Base-by-base conservation (phyloP, 2,888 invertebrate species). In the Drosophila borborema region DNA sequence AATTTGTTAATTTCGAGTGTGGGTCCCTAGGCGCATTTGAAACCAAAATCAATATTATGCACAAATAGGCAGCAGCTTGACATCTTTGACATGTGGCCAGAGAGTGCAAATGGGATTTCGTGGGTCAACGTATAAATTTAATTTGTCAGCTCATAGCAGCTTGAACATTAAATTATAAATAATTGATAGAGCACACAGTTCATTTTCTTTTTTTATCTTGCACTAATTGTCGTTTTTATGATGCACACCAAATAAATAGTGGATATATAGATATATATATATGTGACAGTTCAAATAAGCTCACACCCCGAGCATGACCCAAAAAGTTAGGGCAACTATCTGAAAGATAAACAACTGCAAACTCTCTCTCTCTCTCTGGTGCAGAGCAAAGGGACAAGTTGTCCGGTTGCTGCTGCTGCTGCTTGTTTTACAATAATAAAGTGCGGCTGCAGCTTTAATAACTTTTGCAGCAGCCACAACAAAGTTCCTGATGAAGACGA, bases 391-490 rank as follows among this genome's bases (percentile, higher is more conserved):
- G 65, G 61, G 76, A 64, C 61, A 77, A 77, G 77, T 77, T 87
- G 68, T 82, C 51, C 41, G 49, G 66, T 59, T 74, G 59, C 46
- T 77, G 63, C 46, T 48, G 8, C n/a, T 49, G 23, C 14, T 49
- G 48, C 74, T 86, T 86, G 84, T 86, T 78, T 72, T 72, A 75
- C 74, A 86, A 86, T 84, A 89, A 89, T 89, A 86, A 74, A 86
- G 85, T 86, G 89, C 65, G 77, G 87, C 76, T 82, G 75, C 74
- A 84, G 81, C 82, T 81, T 86, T 89, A 86, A 86, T 86, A 86
- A 89, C 79, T 87, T 81, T 64, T 71, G 69, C 74, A 61, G 75
- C 66, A 71, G 64, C 72, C 78, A 71, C 71, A 81, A 66, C 71
- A 80, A 80, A 82, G 59, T 76, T 69, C 51, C 58, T 74, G 73